Evolutionary conservation across 2,113 vertebrate genomes (phyloP).

Genomic region (Centropus unirufus): DNA sequence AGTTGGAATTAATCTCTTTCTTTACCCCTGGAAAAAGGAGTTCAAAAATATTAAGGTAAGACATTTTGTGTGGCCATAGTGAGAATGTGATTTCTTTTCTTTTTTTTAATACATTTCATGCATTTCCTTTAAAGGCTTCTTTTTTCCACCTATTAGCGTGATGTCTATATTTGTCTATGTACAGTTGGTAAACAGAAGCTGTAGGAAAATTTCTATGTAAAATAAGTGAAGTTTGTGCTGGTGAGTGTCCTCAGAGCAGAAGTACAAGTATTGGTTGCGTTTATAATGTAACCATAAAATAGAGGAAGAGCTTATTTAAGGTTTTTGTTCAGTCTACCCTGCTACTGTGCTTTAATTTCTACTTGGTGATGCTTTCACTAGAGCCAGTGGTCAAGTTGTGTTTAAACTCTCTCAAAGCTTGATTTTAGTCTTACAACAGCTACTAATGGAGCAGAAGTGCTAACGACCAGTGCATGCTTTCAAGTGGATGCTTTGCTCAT

Average conservation of each 20-base stretch:
- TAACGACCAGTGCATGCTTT: neutral
- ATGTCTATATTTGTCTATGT: neutral
- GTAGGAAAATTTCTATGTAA: neutral
- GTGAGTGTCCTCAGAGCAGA: neutral
- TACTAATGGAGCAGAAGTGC: neutral
- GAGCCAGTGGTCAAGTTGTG: neutral
- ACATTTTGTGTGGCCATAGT: neutral
- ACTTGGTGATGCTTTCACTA: neutral
- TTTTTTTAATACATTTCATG: neutral
- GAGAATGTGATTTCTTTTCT: neutral
- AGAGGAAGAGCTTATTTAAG: neutral
- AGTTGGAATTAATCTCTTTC: conserved; percentile 92
- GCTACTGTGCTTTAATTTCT: neutral
- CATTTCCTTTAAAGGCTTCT: neutral
- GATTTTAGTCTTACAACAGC: neutral
- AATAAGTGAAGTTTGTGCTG: neutral
- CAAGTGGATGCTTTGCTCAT: neutral
- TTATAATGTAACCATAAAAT: neutral
- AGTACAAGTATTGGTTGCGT: neutral
- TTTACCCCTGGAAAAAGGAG: conserved; percentile 99
- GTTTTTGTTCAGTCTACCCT: neutral
- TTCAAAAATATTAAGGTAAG: conserved; percentile 96
- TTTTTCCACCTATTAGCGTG: neutral
- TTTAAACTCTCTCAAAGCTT: neutral
- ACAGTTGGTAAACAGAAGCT: neutral